phyloP scores from a whole-genome alignment of 2,113 vertebrate genomes.

The Syngnathoides biaculeatus region DNA sequence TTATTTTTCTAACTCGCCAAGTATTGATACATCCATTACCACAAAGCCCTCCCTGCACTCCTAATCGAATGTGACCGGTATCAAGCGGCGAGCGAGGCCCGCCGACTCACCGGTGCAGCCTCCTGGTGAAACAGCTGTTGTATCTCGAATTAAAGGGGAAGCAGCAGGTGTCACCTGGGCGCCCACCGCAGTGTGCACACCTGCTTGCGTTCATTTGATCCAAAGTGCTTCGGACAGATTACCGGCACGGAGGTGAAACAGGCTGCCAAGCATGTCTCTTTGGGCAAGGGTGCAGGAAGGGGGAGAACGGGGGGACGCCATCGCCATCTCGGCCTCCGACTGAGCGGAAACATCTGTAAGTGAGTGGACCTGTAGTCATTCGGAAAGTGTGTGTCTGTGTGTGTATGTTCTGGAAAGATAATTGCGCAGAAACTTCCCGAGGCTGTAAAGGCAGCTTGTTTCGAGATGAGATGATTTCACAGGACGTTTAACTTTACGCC shows the following conservation, averaged over 20 bases:
- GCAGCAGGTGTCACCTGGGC: constrained; percentile 76
- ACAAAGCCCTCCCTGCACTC: constrained; percentile 4
- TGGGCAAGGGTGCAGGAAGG: constrained; percentile 9
- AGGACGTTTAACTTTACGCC: constrained; percentile 78
- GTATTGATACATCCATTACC: constrained; percentile 38
- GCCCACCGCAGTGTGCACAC: constrained; percentile 64
- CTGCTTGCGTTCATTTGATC: constrained; percentile 76
- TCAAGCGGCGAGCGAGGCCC: constrained; percentile 35
- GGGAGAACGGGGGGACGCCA: constrained; percentile 29
- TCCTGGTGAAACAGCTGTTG: constrained; percentile 72
- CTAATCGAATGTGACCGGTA: constrained; percentile 49
- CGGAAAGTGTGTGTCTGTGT: constrained; percentile 25
- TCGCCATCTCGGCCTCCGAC: constrained; percentile 37
- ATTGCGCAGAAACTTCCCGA: constrained; percentile 56
- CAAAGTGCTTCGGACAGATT: constrained; percentile 70
- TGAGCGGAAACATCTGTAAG: constrained; percentile 55
- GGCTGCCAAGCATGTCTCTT: constrained; percentile 22
- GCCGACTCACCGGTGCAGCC: constrained; percentile 30
- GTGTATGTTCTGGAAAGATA: constrained; percentile 44
- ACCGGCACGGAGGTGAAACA: constrained; percentile 47
- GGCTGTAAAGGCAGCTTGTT: constrained; percentile 68
- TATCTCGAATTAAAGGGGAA: constrained; percentile 73
- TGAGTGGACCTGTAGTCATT: constrained; percentile 49
- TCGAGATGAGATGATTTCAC: constrained; percentile 75
- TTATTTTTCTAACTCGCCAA: not conserved